phyloP scores from a whole-genome alignment of 2,113 vertebrate genomes.

The Oceanodroma tethys region DNA sequence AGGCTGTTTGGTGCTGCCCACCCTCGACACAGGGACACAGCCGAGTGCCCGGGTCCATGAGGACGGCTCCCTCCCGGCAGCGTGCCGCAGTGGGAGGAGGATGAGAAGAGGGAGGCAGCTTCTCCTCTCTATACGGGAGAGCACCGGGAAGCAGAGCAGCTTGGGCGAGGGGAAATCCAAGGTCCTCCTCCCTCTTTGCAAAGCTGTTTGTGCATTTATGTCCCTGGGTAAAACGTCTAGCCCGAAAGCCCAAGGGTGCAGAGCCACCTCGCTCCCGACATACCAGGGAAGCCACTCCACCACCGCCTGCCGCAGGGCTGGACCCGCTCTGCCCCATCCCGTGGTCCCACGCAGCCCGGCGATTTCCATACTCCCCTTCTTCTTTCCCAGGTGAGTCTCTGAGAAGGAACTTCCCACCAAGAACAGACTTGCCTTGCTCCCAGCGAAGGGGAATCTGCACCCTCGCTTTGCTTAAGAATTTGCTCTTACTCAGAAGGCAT shows the following conservation, averaged over 20 bases:
- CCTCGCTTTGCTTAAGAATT: not conserved
- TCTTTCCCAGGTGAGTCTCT: not conserved
- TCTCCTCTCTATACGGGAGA: not conserved
- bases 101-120: not conserved
- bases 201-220: not conserved
- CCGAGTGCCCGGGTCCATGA: accelerated
- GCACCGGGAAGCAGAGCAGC: not conserved
- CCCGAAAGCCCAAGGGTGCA: not conserved
- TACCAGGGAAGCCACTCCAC: not conserved
- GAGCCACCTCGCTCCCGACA: not conserved
- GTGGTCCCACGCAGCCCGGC: accelerated
- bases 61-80: accelerated
- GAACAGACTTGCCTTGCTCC: slow-evolving; percentile 54
- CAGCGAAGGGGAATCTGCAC: not conserved
- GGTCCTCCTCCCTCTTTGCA: not conserved
- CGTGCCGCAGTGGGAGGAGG: not conserved
- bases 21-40: not conserved
- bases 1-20: not conserved
- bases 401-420: slow-evolving; percentile 26
- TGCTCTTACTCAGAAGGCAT: slow-evolving; percentile 7
- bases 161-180: not conserved
- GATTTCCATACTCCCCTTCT: not conserved
- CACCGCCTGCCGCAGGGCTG: not conserved
- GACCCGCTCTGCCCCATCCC: not conserved
- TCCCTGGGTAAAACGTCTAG: not conserved